Conservation (phyloP, 2,797 vertebrate species). For the Neopelma chrysocephalum region DNA sequence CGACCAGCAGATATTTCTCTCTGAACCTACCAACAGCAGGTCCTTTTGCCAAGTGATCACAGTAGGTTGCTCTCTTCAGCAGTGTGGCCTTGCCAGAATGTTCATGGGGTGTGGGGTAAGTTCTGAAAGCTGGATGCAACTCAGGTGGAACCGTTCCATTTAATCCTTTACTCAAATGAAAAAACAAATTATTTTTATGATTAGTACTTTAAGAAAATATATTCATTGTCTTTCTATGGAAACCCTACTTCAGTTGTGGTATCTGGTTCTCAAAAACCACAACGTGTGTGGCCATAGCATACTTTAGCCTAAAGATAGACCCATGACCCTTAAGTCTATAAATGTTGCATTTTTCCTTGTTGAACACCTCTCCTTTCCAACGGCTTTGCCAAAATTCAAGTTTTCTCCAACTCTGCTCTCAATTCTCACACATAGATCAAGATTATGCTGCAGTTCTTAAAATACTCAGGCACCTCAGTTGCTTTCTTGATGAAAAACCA, state of each 20-base stretch:
- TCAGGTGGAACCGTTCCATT: neutral
- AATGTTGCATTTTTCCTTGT: neutral
- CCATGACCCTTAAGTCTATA: neutral
- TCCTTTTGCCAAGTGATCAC: neutral
- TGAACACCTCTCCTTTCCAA: neutral
- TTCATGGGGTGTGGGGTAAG: neutral
- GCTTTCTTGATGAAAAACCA: neutral
- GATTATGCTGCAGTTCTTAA: neutral
- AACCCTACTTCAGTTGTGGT: neutral
- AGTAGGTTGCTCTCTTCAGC: neutral
- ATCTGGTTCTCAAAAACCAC: neutral
- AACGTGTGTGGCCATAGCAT: neutral
- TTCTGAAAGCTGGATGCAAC: neutral
- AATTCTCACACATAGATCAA: neutral
- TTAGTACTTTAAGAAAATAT: neutral
- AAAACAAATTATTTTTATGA: neutral
- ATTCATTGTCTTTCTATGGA: neutral
- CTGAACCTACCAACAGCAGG: neutral
- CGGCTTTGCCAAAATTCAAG: neutral
- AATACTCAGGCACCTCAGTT: neutral
- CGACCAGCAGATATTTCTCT: neutral
- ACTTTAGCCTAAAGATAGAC: neutral
- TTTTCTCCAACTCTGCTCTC: neutral
- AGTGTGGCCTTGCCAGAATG: neutral
- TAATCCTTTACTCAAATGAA: neutral